Conservation (phyloP, 2,113 vertebrate species). For the Thryonomys swinderianus region DNA sequence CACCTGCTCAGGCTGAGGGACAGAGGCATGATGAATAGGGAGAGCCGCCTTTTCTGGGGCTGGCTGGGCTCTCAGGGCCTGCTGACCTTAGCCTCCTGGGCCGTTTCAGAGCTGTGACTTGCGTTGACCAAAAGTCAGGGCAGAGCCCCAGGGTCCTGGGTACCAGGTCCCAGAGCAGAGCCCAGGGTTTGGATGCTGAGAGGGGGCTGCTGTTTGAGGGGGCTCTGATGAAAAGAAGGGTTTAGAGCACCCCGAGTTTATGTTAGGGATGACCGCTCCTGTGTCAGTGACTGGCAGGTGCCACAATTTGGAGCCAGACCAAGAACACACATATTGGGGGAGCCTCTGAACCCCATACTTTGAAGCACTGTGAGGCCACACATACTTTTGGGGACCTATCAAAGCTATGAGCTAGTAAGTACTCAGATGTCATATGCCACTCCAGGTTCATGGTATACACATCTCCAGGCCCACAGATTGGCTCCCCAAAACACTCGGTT, state of each 20-base stretch:
- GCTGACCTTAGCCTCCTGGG: neutral
- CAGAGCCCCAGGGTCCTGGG: neutral
- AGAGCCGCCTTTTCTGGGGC: neutral
- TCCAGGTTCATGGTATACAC: too few species aligned
- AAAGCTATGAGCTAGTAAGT: neutral
- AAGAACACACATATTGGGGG: neutral
- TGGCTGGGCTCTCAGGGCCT: neutral
- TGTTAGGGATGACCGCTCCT: neutral
- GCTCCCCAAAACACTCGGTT: neutral
- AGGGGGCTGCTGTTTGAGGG: neutral
- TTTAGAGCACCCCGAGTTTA: accelerated
- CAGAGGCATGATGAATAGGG: accelerated
- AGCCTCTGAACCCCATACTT: neutral
- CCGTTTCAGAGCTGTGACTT: neutral
- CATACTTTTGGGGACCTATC: neutral
- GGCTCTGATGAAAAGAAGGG: neutral
- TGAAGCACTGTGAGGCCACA: neutral
- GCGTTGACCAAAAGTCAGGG: neutral
- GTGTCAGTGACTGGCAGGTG: accelerated
- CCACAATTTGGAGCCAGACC: neutral
- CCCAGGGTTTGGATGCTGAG: neutral
- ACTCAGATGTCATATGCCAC: accelerated
- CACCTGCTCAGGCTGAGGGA: neutral
- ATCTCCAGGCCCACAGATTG: neutral
- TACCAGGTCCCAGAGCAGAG: neutral